phyloP scores from a whole-genome alignment of 2,797 vertebrate species.

The Heterohyrax brucei region DNA sequence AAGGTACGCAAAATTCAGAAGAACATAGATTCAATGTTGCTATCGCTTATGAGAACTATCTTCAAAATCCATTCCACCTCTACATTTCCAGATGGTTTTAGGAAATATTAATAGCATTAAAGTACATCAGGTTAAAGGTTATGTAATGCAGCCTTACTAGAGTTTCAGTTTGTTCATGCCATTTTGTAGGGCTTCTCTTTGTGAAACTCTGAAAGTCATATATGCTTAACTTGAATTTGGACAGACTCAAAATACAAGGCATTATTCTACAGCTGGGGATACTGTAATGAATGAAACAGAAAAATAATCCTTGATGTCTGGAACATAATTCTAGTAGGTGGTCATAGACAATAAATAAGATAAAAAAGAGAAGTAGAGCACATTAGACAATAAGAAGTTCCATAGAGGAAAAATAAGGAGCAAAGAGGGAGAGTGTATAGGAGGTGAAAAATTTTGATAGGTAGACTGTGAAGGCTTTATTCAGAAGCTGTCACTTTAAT shows the following conservation, averaged over 20 bases:
- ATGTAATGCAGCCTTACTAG: background rate
- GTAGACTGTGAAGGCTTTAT: background rate
- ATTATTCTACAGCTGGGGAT: background rate
- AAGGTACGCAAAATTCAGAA: background rate
- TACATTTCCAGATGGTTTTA: background rate
- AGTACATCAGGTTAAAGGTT: background rate
- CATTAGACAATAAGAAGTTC: too few species aligned
- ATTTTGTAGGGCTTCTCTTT: background rate
- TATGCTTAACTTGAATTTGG: conserved; percentile 17
- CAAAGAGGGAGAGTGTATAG: background rate
- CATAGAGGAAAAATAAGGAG: background rate
- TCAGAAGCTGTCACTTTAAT: background rate
- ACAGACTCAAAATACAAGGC: background rate
- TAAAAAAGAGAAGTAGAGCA: background rate
- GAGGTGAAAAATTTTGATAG: background rate
- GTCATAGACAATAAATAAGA: background rate
- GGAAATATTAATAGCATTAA: background rate
- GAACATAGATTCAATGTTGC: background rate
- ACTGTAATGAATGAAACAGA: background rate
- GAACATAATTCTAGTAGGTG: background rate
- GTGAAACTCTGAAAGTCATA: background rate
- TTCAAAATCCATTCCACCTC: conserved; percentile 32
- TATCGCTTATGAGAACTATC: background rate
- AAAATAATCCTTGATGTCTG: background rate
- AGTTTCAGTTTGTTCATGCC: background rate